Evolutionary conservation across 2,113 vertebrate species (phyloP), one percentile per base, ranked within the genome.

Genomic region (Apistogramma diplotaenia): DNA sequence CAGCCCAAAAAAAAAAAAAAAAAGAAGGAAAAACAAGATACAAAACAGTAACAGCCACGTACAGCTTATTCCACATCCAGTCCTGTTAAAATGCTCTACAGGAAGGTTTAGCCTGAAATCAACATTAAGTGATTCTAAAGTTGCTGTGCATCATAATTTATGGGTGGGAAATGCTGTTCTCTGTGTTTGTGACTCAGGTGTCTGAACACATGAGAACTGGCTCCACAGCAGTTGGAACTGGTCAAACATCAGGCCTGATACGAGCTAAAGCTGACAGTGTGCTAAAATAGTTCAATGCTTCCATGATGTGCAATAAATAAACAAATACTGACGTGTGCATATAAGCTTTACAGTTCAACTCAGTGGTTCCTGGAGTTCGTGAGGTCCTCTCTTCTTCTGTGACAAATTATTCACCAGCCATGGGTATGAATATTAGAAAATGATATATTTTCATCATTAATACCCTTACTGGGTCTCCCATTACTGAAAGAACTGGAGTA

Each of bases 141-240:
- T 31, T 12, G 72, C 35, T 33, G 13, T 18, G 33, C 15, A 16
- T 58, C 7, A 9, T 31, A 35, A 12, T 13, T 67, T 29, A 49
- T 67, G 0, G 16, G 35, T 23, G 11, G 33, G 51, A 57, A 37
- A 37, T 33, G 37, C 27, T 62, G 7, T 58, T 3, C 8, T 65
- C 33, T 58, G 43, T 82, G 75, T 86, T 83, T 73, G 51, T 27
- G 31, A n/a, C 57, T 87, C 46, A 46, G 1, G 31, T 81, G 43
- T 73, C 49, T 62, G 29, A 23, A 62, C 29, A 58, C 49, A 76
- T 18, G 9, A 15, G 23, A 71, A 51, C 49, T 1, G 9, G 15
- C 62, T 43, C 51, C 74, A 19, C 4, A 56, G 43, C 18, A 49
- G 16, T 1, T 60, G 57, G 40, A 56, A 35, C 1, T 18, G 33